Base-by-base conservation (phyloP, 2,797 vertebrate genomes). In the Phataginus tricuspis region DNA sequence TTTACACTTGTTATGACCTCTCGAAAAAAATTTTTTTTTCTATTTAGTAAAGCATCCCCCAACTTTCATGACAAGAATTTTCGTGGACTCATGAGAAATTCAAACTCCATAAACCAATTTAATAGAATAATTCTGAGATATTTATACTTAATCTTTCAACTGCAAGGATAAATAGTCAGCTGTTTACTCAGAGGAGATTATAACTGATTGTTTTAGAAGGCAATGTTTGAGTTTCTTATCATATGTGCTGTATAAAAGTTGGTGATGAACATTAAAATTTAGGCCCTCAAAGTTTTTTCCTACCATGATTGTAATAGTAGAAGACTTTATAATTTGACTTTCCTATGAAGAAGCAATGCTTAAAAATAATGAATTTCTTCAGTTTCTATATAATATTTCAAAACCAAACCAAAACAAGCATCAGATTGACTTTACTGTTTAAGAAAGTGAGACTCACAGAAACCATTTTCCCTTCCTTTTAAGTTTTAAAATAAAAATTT, bases 101-200 rank as follows among this genome's bases (percentile, higher is more conserved):
- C 42, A 63, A 82, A 79, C 74, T 49, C 6, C 9, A 34, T 87
- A 74, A 84, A 79, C 23, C 14, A 96, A 49, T 4, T 53, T 94
- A 42, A 37, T 90, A 61, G n/a, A 18, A 86, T 86, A 82, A 71
- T 75, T 23, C 23, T 94, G 42, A 83, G 42, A 49, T 87, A 84
- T 78, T 86, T 95, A 86, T 86, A 86, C 3, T 74, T 87, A 94
- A 64, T 37, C 77, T 19, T 82, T 92, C 57, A 92, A 25, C 64
- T 87, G 8, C 8, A 79, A 93, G 25, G 27, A 83, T 75, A 88
- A 78, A 55, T 79, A 69, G 5, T 86, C 16, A 74, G 23, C 15
- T 86, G 5, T 72, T 90, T 92, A 94, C 18, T 51, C 2, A 86
- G 84, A 59, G 85, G 15, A 61, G 51, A 4, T 69, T 55, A 87